Evolutionary conservation across 2,888 invertebrate genomes (phyloP).

Genomic region (Sarcophaga caerulescens): DNA sequence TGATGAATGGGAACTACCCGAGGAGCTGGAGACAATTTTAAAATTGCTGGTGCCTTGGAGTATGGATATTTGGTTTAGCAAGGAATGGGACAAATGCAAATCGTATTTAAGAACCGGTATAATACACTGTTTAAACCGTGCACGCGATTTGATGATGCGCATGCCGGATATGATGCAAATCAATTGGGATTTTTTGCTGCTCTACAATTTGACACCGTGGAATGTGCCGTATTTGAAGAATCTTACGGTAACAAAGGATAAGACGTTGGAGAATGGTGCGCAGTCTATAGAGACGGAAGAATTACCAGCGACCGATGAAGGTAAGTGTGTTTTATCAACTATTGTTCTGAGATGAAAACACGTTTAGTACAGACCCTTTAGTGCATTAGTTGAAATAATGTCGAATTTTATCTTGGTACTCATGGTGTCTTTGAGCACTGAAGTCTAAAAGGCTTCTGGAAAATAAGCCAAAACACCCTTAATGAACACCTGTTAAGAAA

Average conservation of each 20-base stretch:
- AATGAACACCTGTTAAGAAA: no score
- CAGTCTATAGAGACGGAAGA: conserved; percentile 58
- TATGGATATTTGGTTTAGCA: conserved; percentile 75
- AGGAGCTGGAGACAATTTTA: conserved; percentile 69
- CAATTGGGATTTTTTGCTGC: conserved; percentile 75
- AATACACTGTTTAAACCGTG: conserved; percentile 71
- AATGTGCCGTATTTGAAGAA: conserved; percentile 72
- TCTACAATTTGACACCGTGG: conserved; percentile 74
- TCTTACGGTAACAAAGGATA: conserved; percentile 64
- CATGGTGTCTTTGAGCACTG: no score
- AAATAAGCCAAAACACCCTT: no score
- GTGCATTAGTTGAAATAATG: no score
- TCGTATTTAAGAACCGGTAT: conserved; percentile 69
- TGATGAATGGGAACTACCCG: conserved; percentile 56
- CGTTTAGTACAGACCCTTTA: no score
- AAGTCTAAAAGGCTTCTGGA: no score
- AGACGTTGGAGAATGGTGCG: conserved; percentile 62
- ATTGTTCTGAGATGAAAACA: no score
- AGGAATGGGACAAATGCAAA: conserved; percentile 74
- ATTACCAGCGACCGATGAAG: conserved; percentile 57
- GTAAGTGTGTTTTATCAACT: conserved; percentile 27
- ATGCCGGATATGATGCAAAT: conserved; percentile 72
- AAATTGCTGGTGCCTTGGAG: conserved; percentile 74
- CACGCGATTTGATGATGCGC: conserved; percentile 65
- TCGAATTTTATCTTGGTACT: no score